Conservation (phyloP, 2,888 invertebrate genomes). For the Lagria hirta region DNA sequence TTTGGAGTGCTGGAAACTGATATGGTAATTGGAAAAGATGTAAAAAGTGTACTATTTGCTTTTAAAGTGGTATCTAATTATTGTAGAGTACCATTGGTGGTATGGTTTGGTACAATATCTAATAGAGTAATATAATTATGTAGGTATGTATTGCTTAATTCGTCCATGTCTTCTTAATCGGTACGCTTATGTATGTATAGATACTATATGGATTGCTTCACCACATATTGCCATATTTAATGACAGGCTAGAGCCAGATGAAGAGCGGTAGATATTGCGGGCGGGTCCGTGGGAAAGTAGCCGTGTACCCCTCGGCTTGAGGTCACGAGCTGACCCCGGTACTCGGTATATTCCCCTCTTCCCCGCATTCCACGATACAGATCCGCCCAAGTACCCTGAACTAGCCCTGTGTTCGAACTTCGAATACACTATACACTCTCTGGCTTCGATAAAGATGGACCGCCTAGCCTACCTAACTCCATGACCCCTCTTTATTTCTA, state of each 20-base stretch:
- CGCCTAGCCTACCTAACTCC: conserved; percentile 41
- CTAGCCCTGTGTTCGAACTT: conserved; percentile 44
- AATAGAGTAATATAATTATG: too few relatives aligned
- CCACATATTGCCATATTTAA: conserved; percentile 56
- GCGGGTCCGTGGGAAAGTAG: conserved; percentile 57
- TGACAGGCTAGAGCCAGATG: conserved; percentile 55
- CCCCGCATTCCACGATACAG: conserved; percentile 49
- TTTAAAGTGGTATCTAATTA: too few relatives aligned
- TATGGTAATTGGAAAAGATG: too few relatives aligned
- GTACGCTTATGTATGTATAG: conserved; percentile 50
- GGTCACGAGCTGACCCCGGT: conserved; percentile 55
- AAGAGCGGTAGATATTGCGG: conserved; percentile 56
- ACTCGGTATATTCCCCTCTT: conserved; percentile 39
- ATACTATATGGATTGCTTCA: conserved; percentile 49
- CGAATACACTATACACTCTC: conserved; percentile 28
- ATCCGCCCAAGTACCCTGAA: conserved; percentile 50
- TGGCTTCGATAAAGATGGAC: conserved; percentile 43
- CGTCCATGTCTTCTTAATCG: conserved; percentile 47
- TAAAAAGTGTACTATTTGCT: too few relatives aligned
- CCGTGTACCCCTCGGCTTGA: conserved; percentile 56
- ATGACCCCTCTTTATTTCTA: conserved; percentile 39
- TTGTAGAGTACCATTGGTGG: too few relatives aligned
- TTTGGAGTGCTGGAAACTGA: too few relatives aligned
- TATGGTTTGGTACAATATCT: too few relatives aligned
- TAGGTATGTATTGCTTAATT: conserved; percentile 42